Evolutionary conservation across 2,113 vertebrate species (phyloP).

Genomic region (Mormyrus lacerda): DNA sequence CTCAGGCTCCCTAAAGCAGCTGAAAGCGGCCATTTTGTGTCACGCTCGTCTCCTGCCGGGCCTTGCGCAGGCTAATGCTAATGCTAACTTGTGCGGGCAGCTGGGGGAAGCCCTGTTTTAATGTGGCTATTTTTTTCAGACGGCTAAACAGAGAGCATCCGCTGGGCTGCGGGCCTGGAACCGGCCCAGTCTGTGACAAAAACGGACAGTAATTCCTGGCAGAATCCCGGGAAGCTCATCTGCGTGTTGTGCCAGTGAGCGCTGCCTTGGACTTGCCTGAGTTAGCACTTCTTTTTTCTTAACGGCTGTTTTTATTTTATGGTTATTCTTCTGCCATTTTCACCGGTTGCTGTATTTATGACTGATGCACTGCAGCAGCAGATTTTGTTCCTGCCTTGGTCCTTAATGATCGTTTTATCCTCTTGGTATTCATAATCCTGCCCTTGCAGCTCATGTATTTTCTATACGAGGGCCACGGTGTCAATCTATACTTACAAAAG

Average conservation of each 20-base stretch:
- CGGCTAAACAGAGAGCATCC: conserved; percentile 36
- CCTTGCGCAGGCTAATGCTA: conserved; percentile 16
- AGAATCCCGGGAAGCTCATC: conserved; percentile 10
- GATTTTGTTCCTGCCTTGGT: background rate
- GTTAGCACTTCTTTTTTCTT: background rate
- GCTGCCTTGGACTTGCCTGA: conserved; percentile 26
- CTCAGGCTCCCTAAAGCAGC: conserved; percentile 45
- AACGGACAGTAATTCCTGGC: conserved; percentile 37
- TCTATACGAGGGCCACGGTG: background rate
- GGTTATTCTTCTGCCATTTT: background rate
- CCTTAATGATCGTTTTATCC: background rate
- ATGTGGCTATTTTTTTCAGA: conserved; percentile 26
- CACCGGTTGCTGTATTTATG: background rate
- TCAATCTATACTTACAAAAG: background rate
- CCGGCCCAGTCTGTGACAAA: conserved; percentile 19
- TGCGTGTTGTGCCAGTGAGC: conserved; percentile 25
- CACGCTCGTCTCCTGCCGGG: conserved; percentile 22
- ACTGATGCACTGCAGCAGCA: background rate
- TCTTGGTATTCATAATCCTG: background rate
- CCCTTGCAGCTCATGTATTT: background rate
- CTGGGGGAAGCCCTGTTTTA: conserved; percentile 27
- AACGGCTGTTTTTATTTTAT: background rate
- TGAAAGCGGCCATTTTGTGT: conserved; percentile 50
- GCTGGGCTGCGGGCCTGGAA: conserved; percentile 19
- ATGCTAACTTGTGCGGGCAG: conserved; percentile 22